phyloP scores from a whole-genome alignment of 2,113 vertebrate genomes.

The Scytalopus superciliaris region DNA sequence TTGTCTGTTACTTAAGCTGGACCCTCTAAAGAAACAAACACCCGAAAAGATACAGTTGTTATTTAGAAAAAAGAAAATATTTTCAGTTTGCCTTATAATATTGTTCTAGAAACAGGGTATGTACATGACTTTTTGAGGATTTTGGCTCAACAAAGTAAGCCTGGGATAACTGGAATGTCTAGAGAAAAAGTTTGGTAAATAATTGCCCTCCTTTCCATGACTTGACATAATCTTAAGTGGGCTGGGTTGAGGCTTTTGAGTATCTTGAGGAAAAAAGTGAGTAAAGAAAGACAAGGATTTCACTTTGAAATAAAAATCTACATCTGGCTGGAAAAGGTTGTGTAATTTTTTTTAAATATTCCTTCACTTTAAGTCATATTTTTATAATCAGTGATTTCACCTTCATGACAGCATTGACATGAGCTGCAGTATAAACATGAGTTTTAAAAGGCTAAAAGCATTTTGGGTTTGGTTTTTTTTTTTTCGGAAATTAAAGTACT shows the following conservation, averaged over 20 bases:
- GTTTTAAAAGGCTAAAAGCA: not conserved
- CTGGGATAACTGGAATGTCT: not conserved
- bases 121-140: not conserved
- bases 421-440: not conserved
- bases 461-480: too few species aligned
- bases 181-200: not conserved
- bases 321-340: not conserved
- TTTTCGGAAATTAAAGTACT: not conserved
- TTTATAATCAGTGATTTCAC: not conserved
- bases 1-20: not conserved
- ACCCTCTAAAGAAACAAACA: not conserved
- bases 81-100: not conserved
- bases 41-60: not conserved
- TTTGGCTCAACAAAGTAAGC: not conserved
- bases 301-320: not conserved
- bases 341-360: not conserved
- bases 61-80: not conserved
- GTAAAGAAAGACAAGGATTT: not conserved
- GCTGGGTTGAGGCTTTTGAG: not conserved
- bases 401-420: not conserved
- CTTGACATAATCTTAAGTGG: not conserved
- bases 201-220: not conserved
- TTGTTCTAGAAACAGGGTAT: not conserved
- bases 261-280: not conserved
- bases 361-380: not conserved